Evolutionary conservation across 2,797 vertebrate species (phyloP).

Genomic region (Aeoliscus strigatus): DNA sequence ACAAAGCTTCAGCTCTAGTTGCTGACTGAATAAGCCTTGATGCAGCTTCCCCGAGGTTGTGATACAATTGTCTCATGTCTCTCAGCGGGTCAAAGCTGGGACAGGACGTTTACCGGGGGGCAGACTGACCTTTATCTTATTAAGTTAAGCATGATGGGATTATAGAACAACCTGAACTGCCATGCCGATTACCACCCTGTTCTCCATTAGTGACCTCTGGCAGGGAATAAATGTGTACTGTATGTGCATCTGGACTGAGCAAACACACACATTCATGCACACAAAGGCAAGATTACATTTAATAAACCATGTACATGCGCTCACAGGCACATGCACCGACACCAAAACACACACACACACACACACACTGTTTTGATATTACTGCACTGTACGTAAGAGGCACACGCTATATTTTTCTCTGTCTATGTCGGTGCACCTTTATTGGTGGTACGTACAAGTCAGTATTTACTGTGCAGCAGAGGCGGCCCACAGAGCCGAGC

Average conservation of each 20-base stretch:
- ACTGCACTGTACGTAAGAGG: not conserved
- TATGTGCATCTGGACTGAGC: conserved; percentile 15
- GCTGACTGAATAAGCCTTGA: conserved; percentile 19
- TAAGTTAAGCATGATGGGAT: conserved; percentile 71
- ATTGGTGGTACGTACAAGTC: conserved; percentile 40
- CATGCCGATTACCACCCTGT: conserved; percentile 63
- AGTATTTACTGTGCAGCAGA: conserved; percentile 55
- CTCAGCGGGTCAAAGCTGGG: conserved; percentile 55
- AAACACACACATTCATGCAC: conserved; percentile 9
- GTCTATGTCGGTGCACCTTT: conserved; percentile 26
- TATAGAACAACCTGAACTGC: conserved; percentile 63
- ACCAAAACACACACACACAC: not conserved
- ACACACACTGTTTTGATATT: not conserved
- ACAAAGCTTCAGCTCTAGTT: conserved; percentile 4
- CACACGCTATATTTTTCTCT: conserved; percentile 15
- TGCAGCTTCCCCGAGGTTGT: conserved; percentile 26
- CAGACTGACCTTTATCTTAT: conserved; percentile 68
- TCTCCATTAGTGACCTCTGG: conserved; percentile 68
- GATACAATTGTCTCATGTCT: conserved; percentile 38
- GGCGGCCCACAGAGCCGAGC: conserved; percentile 27
- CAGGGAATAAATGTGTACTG: conserved; percentile 47
- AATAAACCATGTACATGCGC: too few species aligned
- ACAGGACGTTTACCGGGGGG: conserved; percentile 47
- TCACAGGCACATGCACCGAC: too few species aligned
- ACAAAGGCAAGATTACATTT: not conserved